Evolutionary conservation across 2,797 vertebrate genomes (phyloP).

Genomic region (Acipenser transmontanus): DNA sequence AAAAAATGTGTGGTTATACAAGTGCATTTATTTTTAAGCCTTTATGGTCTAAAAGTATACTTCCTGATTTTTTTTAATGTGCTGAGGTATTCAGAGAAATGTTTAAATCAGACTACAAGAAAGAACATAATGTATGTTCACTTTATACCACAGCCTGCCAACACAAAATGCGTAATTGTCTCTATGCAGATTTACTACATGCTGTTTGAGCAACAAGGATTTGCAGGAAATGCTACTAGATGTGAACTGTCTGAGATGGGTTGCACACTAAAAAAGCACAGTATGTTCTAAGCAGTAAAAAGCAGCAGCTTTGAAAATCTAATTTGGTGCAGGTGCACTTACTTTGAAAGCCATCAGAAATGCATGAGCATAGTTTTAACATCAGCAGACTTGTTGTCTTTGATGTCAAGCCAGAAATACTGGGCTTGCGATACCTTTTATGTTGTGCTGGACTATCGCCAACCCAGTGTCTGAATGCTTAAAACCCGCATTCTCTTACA

Average conservation of each 20-base stretch:
- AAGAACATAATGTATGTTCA: no score
- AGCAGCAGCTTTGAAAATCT: conserved; percentile 3
- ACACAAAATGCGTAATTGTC: no score
- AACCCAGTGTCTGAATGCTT: background rate
- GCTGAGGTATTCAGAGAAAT: no score
- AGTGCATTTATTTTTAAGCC: no score
- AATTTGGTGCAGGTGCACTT: conserved; percentile 4
- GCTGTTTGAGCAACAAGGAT: no score
- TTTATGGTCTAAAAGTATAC: no score
- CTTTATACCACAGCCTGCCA: no score
- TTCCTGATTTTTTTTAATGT: no score
- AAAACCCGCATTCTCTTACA: background rate
- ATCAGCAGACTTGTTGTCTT: background rate
- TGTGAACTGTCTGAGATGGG: background rate
- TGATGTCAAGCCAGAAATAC: conserved; percentile 6
- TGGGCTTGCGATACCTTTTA: background rate
- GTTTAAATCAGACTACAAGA: no score
- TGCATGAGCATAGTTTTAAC: background rate
- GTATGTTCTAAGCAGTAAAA: background rate
- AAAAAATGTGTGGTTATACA: no score
- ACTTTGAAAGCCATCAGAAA: background rate
- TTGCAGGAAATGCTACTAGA: no score
- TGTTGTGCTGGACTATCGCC: background rate
- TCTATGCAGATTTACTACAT: no score
- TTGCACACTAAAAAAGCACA: background rate